These are phyloP conservation scores for Papilio protenor DNA, from an alignment of 2,888 invertebrate genomes.

Conservation along the genomic window DNA sequence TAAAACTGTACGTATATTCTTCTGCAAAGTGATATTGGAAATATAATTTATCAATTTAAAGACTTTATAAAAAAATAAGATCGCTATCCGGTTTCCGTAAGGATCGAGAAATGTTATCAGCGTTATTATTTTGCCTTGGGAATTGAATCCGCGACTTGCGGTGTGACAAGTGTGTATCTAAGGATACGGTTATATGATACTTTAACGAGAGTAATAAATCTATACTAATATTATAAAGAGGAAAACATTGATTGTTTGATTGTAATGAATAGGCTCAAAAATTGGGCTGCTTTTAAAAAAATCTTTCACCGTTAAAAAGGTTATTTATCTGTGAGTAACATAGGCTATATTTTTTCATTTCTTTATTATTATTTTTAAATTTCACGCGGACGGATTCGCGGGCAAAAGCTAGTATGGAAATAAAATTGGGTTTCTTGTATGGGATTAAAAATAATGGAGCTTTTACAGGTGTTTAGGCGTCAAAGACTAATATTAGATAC, in stretches of 20 bases:
- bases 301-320: too few relatives aligned
- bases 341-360: too few relatives aligned
- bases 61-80: neutral
- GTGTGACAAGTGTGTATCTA: neutral
- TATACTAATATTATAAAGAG: neutral
- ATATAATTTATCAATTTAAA: neutral
- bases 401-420: too few relatives aligned
- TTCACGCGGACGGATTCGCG: too few relatives aligned
- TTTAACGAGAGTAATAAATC: neutral
- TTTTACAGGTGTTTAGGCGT: slow-evolving; percentile 65
- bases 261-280: too few relatives aligned
- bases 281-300: too few relatives aligned
- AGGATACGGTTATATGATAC: neutral
- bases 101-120: neutral
- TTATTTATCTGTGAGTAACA: too few relatives aligned
- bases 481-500: slow-evolving; percentile 71
- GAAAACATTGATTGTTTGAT: too few relatives aligned
- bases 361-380: too few relatives aligned
- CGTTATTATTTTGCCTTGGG: neutral
- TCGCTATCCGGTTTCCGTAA: neutral
- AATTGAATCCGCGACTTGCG: neutral
- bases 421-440: neutral
- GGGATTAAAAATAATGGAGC: slow-evolving; percentile 44
- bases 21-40: neutral
- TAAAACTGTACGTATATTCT: neutral